Conservation (phyloP, 2,113 vertebrate genomes). For the Alectura lathami region DNA sequence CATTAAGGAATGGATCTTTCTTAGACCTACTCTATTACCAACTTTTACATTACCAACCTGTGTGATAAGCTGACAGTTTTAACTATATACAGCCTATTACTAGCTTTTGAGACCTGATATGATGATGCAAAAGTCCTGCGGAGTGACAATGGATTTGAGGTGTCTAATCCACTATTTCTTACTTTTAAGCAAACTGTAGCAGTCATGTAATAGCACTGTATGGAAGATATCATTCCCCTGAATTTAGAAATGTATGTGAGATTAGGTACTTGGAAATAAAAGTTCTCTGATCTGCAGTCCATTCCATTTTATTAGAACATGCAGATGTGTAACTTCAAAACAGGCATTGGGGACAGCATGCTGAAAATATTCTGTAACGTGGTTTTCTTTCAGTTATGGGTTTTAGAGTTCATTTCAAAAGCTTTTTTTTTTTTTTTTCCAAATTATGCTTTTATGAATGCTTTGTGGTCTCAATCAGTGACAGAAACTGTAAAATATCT, state of each 20-base stretch:
- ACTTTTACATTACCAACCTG: neutral
- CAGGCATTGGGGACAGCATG: accelerated
- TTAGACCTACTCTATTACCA: neutral
- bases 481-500: neutral
- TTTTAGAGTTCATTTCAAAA: neutral
- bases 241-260: neutral
- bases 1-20: neutral
- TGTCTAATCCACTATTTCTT: neutral
- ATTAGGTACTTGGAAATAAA: neutral
- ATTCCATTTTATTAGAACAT: neutral
- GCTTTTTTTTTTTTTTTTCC: neutral
- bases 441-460: neutral
- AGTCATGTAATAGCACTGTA: neutral
- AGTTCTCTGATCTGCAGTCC: neutral
- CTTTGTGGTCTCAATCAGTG: neutral
- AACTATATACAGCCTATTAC: neutral
- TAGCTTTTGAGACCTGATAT: neutral
- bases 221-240: neutral
- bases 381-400: neutral
- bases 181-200: neutral
- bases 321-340: neutral
- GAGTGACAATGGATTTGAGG: neutral
- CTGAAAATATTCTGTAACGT: neutral
- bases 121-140: neutral
- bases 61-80: neutral